Percentiles rank a stretch among this genome's conserved stretches.
phyloP scores from a whole-genome alignment of 1,140 invertebrate genomes.

The Saccostrea echinata region DNA sequence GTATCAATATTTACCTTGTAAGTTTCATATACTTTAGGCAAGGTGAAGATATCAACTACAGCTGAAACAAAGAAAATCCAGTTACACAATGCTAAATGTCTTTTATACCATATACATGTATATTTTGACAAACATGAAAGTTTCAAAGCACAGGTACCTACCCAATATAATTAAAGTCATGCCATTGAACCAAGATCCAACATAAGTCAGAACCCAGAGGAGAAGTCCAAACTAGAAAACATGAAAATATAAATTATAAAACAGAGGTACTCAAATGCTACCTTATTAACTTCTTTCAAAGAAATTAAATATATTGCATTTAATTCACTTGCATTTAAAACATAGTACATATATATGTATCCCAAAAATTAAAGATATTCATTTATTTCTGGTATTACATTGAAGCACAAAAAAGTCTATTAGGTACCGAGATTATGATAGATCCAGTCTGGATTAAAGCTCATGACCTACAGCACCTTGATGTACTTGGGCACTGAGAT shows the following conservation, averaged over 20 bases:
- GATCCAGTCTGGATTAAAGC: no score
- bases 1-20: slow-evolving; percentile 86
- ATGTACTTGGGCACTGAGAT: no score
- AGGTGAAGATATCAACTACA: slow-evolving; percentile 94
- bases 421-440: no score
- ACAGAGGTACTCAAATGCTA: no score
- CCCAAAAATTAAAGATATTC: no score
- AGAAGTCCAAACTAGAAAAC: slow-evolving; percentile 93
- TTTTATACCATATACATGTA: neutral
- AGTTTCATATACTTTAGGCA: slow-evolving; percentile 98
- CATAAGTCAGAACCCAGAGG: slow-evolving; percentile 96
- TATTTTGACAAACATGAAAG: neutral
- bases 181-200: slow-evolving; percentile 98
- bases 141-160: slow-evolving; percentile 75
- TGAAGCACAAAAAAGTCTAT: no score
- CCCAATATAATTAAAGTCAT: slow-evolving; percentile 97
- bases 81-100: neutral
- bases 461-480: no score
- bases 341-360: no score
- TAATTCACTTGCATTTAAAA: no score
- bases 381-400: no score
- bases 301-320: no score
- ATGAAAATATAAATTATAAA: neutral
- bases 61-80: slow-evolving; percentile 83
- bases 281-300: no score